Conservation (phyloP, 2,888 invertebrate species). For the Leptinotarsa juncta region DNA sequence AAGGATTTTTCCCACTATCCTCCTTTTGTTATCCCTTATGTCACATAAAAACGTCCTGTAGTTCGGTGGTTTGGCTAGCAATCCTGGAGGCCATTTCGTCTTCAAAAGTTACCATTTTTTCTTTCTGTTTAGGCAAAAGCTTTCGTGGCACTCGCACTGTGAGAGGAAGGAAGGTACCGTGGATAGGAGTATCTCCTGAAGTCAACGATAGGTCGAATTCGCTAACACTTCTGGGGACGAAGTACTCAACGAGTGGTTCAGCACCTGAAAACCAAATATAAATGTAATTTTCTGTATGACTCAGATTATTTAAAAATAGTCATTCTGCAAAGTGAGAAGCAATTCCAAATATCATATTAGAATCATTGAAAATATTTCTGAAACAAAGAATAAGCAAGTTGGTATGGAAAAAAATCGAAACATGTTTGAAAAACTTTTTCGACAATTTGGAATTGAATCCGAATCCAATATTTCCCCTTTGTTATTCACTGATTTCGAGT, state of each 20-base stretch:
- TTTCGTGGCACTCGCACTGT: conserved; percentile 62
- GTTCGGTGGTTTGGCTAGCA: conserved; percentile 54
- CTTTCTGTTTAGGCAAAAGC: conserved; percentile 69
- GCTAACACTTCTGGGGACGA: conserved; percentile 85
- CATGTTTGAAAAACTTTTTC: no score
- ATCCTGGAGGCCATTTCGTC: conserved; percentile 71
- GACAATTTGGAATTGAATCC: no score
- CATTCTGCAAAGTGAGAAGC: no score
- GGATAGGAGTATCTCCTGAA: conserved; percentile 68
- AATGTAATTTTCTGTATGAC: neutral
- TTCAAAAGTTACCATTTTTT: conserved; percentile 86
- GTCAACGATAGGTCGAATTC: conserved; percentile 81
- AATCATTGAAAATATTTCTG: no score
- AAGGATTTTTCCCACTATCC: conserved; percentile 13
- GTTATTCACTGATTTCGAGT: no score
- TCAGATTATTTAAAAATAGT: neutral
- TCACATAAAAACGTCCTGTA: conserved; percentile 87
- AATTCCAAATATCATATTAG: no score
- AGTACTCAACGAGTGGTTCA: conserved; percentile 81
- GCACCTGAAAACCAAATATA: conserved; percentile 58
- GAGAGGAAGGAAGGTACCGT: conserved; percentile 61
- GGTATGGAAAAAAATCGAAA: no score
- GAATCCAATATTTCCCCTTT: no score
- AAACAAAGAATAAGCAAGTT: no score
- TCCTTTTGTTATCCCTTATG: conserved; percentile 59